Conservation (phyloP, 1,140 invertebrate species). For the Leptinotarsa texana region DNA sequence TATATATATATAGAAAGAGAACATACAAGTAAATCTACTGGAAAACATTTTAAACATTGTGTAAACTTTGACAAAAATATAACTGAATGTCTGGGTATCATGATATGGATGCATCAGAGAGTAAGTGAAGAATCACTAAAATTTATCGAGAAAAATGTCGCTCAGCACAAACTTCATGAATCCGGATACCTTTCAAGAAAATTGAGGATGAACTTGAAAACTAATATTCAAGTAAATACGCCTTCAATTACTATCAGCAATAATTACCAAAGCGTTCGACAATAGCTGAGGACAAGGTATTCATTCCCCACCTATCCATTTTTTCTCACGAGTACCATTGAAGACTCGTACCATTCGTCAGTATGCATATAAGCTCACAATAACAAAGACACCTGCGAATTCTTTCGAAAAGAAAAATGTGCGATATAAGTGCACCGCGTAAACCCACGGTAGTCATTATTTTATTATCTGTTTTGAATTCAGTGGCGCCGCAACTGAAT, state of each 20-base stretch:
- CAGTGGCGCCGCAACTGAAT: conserved; percentile 2
- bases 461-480: conserved; percentile 9
- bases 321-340: conserved; percentile 21
- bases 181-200: too few species aligned
- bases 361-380: conserved; percentile 12
- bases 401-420: conserved; percentile 19
- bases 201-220: too few species aligned
- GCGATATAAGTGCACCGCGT: conserved; percentile 22
- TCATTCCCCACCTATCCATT: conserved; percentile 8
- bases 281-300: conserved; percentile 23
- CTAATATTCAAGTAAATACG: background rate
- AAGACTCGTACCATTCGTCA: conserved; percentile 2
- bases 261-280: conserved; percentile 10
- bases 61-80: too few species aligned
- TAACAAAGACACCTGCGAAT: background rate
- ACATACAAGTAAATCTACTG: too few species aligned
- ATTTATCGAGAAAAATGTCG: too few species aligned
- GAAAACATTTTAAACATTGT: too few species aligned
- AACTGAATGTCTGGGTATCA: too few species aligned
- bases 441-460: conserved; percentile 14
- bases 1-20: too few species aligned
- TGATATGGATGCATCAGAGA: too few species aligned
- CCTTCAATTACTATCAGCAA: background rate
- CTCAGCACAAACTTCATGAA: too few species aligned
- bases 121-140: too few species aligned